Evolutionary conservation across 2,888 invertebrate species (phyloP), one percentile per base, ranked within the genome.

Genomic region (Stenchaetothrips biformis): DNA sequence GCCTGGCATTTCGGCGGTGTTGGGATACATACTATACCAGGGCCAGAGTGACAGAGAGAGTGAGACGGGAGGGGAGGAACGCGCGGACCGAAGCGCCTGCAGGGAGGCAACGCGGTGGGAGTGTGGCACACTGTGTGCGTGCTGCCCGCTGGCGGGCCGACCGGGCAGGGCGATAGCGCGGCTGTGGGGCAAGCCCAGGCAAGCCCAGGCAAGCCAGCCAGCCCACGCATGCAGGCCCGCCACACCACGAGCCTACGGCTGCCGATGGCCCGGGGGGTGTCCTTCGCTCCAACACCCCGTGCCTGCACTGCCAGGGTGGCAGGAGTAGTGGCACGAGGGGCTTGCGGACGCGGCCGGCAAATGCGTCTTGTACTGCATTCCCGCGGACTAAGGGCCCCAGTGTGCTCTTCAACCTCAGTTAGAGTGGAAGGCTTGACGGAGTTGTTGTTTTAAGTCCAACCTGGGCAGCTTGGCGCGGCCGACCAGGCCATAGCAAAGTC

Each of bases 211-310:
- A 53, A 13, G 53, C 2, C 53, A 53, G 16, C 67, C 25, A 1
- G 67, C 37, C 67, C 67, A 74, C 67, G 25, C 67, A 25, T 74
- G n/a, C 67, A 74, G 67, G n/a, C n/a, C n/a, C n/a, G n/a, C n/a
- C n/a, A n/a, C n/a, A n/a, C n/a, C n/a, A n/a, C 67, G 18, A 18
- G 59, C 13, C 59, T 37, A 37, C 18, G 67, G 67, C 67, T 21
- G 67, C 67, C 67, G 6, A 74, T 25, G 67, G 7, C 67, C 67
- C 67, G 67, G 67, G 67, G 21, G 67, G 37, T 4, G 2, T 9
- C 53, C 67, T 7, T 3, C 67, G 25, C 25, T 25, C 67, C 67
- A 11, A 74, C 67, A 74, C 67, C 37, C 67, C 25, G 67, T 25
- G 67, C 21, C 25, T 37, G n/a, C n/a, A n/a, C n/a, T n/a, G n/a